Percentiles rank a stretch among this genome's conserved stretches.
Evolutionary conservation across 2,113 vertebrate genomes (phyloP).

Genomic region (Myodes glareolus): DNA sequence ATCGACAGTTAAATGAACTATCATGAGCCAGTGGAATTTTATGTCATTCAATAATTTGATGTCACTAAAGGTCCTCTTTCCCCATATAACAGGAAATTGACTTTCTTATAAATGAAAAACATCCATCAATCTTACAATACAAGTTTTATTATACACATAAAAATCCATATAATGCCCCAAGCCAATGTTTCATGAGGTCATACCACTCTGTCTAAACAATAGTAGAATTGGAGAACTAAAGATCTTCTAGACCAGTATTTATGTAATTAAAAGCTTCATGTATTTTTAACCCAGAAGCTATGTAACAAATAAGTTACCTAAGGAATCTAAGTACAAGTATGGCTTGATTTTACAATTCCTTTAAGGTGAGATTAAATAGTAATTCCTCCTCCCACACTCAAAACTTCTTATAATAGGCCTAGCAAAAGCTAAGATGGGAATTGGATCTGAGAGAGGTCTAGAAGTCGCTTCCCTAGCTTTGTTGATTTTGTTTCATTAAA

Average conservation of each 20-base stretch:
- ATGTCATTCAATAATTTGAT: constrained; percentile 70
- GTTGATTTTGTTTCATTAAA: constrained; percentile 28
- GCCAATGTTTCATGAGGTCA: constrained; percentile 50
- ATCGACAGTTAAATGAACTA: constrained; percentile 57
- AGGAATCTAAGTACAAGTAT: constrained; percentile 17
- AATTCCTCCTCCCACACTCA: background rate
- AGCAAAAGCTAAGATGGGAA: background rate
- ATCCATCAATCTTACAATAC: constrained; percentile 66
- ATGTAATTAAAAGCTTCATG: background rate
- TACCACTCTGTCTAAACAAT: constrained; percentile 45
- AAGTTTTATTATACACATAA: constrained; percentile 69
- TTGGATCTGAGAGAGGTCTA: background rate
- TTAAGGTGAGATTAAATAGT: constrained; percentile 47
- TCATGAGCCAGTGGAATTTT: constrained; percentile 48
- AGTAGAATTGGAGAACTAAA: constrained; percentile 53
- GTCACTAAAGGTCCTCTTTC: constrained; percentile 38
- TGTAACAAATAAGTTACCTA: constrained; percentile 28
- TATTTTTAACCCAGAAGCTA: background rate
- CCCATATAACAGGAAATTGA: constrained; percentile 61
- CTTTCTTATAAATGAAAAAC: constrained; percentile 75
- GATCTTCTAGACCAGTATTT: background rate
- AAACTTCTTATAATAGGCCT: background rate
- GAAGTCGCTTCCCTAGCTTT: background rate
- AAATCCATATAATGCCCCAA: constrained; percentile 64
- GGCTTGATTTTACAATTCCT: constrained; percentile 47